Base-by-base conservation (phyloP, 2,888 invertebrate genomes). In the Malacosoma neustria region DNA sequence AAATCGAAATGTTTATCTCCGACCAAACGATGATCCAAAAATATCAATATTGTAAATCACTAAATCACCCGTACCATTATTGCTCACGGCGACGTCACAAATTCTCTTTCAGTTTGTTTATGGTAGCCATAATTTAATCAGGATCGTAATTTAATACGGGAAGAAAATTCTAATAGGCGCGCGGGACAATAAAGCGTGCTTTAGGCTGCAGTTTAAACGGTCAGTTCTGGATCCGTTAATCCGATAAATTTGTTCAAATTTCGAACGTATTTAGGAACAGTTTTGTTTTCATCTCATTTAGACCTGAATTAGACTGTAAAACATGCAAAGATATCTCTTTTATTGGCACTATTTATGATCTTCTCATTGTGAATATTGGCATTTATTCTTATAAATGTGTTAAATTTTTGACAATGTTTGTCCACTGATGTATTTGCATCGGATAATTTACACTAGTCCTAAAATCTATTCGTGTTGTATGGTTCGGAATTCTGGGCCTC, bases 201-300 rank as follows among this genome's bases (percentile, higher is more conserved):
- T 77, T 73, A 77, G 63, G 75, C 76, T 69, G 71, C 70, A 73
- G 69, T 71, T 61, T 22, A 22, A 5, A 22, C 22, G 22, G 22
- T 22, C 22, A 22, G 22, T 22, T 9, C 9, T 22, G 9, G 3
- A 22, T 22, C 22, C 22, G 22, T 22, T 4, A 9, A 22, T 22
- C 3, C 2, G 2, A n/a, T n/a, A n/a, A n/a, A n/a, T 22, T 22
- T 22, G 5, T 22, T 22, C 22, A 22, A 22, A 22, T n/a, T n/a
- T n/a, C n/a, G n/a, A n/a, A n/a, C n/a, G n/a, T n/a, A n/a, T n/a
- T n/a, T n/a, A n/a, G n/a, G n/a, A n/a, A n/a, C n/a, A n/a, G n/a
- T n/a, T n/a, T n/a, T n/a, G n/a, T n/a, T n/a, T n/a, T n/a, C n/a
- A n/a, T n/a, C n/a, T n/a, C n/a, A n/a, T n/a, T n/a, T n/a, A n/a